phyloP scores from a whole-genome alignment of 30 jellyfish, hydroid and myxozoan genomes.

The Pelagia noctiluca region DNA sequence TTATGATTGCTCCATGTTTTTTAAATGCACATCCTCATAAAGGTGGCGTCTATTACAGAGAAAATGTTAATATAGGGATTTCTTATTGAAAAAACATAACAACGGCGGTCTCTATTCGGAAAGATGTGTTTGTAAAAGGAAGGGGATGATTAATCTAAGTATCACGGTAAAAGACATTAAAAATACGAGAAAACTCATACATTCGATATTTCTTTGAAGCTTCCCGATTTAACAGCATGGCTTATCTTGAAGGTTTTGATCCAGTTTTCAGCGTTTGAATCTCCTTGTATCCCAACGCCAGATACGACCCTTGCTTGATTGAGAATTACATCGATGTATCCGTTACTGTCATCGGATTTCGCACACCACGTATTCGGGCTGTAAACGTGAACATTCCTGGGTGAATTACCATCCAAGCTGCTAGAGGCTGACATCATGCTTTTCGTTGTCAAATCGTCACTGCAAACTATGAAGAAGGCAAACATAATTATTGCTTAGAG shows the following conservation, averaged over 20 bases:
- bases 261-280: conserved; percentile 55
- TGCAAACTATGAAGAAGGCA: conserved; percentile 28
- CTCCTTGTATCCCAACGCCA: conserved; percentile 67
- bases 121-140: too few relatives aligned
- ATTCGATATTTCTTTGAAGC: conserved; percentile 15
- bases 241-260: conserved; percentile 24
- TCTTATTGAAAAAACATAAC: too few relatives aligned
- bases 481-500: too few relatives aligned
- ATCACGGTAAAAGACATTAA: too few relatives aligned
- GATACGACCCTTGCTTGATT: conserved; percentile 29
- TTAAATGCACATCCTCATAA: too few relatives aligned
- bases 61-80: too few relatives aligned
- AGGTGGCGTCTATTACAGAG: too few relatives aligned
- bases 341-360: conserved; percentile 22
- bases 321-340: conserved; percentile 22
- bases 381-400: conserved; percentile 5
- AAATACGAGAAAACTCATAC: too few relatives aligned
- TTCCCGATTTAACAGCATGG: conserved; percentile 9
- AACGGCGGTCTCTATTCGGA: too few relatives aligned
- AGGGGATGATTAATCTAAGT: too few relatives aligned
- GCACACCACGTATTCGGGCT: conserved; percentile 59
- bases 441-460: conserved; percentile 38
- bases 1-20: too few relatives aligned
- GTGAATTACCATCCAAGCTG: neutral
- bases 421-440: conserved; percentile 32